A percentile compares a stretch with the other conserved stretches of the same genome.
These are phyloP conservation scores for Glaucomys volans DNA, from an alignment of 2,113 vertebrate species.

Conservation along the genomic window DNA sequence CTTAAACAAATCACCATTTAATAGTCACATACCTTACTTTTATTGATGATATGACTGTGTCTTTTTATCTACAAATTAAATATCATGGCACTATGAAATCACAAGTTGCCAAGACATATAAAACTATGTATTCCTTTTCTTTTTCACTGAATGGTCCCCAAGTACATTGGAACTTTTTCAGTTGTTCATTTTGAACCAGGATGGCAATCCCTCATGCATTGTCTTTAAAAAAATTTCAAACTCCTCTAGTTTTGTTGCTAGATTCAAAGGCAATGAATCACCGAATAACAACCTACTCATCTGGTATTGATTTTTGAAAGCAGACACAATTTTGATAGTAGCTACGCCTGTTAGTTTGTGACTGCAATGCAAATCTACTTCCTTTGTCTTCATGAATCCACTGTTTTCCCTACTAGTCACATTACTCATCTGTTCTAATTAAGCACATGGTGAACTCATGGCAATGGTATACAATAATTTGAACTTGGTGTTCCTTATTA, in stretches of 20 bases:
- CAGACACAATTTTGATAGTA: background rate
- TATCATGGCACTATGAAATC: background rate
- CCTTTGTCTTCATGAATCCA: background rate
- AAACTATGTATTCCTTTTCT: background rate
- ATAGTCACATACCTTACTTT: background rate
- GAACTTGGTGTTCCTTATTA: background rate
- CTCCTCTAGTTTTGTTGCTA: background rate
- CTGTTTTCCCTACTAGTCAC: background rate
- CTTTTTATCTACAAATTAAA: constrained; percentile 41
- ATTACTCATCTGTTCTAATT: background rate
- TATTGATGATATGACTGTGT: background rate
- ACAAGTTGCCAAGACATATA: background rate
- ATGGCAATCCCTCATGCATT: background rate
- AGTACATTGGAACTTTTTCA: background rate
- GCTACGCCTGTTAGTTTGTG: background rate
- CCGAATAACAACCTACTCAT: background rate
- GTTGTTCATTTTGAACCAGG: background rate
- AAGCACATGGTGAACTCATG: background rate
- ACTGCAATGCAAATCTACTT: background rate
- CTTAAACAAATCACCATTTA: constrained; percentile 49
- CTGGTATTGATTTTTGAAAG: constrained; percentile 12
- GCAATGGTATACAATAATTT: background rate
- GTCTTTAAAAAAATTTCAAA: background rate
- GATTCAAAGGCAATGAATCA: background rate
- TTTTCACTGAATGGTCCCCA: background rate